Conservation (phyloP, 2,113 vertebrate genomes). For the Bungarus multicinctus region DNA sequence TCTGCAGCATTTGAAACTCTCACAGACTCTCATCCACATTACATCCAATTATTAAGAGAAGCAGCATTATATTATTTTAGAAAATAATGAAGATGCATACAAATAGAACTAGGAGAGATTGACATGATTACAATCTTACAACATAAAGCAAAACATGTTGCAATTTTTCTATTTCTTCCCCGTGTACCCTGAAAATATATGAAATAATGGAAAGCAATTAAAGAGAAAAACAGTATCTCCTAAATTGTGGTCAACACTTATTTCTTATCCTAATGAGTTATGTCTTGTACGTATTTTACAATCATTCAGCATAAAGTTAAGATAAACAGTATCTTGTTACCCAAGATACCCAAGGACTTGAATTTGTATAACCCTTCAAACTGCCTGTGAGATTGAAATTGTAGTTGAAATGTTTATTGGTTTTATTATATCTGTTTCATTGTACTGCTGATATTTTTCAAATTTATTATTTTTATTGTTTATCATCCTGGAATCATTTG, state of each 20-base stretch:
- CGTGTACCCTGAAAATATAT: rapidly evolving
- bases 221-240: rapidly evolving
- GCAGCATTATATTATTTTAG: constrained; percentile 35
- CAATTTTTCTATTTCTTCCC: constrained; percentile 10
- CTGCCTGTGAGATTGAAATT: not conserved
- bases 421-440: not conserved
- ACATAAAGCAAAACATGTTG: constrained; percentile 2
- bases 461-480: not conserved
- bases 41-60: not conserved
- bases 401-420: not conserved
- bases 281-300: not conserved
- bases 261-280: not conserved
- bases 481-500: not conserved
- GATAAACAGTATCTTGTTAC: not conserved
- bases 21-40: constrained; percentile 44
- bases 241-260: rapidly evolving
- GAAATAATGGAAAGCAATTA: not conserved
- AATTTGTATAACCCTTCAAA: not conserved
- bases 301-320: not conserved
- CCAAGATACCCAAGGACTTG: not conserved
- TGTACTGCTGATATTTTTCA: not conserved
- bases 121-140: not conserved
- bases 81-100: not conserved
- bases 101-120: not conserved
- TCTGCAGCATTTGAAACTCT: constrained; percentile 48